A percentile compares a stretch with the other conserved stretches of the same genome.
phyloP scores from a whole-genome alignment of 2,113 vertebrate genomes.

The Pseudopipra pipra region DNA sequence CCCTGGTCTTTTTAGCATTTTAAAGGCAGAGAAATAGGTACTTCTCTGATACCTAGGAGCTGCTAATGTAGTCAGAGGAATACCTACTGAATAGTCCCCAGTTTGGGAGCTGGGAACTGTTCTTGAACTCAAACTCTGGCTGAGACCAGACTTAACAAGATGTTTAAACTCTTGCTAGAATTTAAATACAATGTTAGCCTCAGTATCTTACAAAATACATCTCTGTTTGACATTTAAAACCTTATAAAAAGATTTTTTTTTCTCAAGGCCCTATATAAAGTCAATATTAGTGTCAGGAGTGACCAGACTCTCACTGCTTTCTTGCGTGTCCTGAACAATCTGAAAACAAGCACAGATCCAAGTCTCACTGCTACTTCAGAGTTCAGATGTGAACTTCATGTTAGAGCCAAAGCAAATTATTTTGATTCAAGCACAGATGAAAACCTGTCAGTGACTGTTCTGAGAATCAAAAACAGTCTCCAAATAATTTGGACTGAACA shows the following conservation, averaged over 20 bases:
- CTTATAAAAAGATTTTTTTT: neutral
- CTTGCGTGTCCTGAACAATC: neutral
- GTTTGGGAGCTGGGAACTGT: neutral
- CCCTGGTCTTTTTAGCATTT: neutral
- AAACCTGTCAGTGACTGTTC: neutral
- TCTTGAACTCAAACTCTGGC: neutral
- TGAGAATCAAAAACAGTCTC: neutral
- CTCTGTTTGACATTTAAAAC: neutral
- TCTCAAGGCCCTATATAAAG: neutral
- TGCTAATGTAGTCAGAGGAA: rapidly evolving
- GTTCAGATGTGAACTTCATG: neutral
- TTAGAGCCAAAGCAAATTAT: neutral
- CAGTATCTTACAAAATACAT: neutral
- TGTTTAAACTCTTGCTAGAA: neutral
- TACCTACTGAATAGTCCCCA: neutral
- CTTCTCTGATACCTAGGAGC: neutral
- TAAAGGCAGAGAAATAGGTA: neutral
- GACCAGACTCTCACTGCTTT: neutral
- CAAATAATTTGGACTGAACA: neutral
- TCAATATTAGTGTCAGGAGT: neutral
- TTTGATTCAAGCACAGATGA: neutral
- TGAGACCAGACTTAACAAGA: neutral
- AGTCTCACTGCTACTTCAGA: neutral
- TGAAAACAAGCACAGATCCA: neutral
- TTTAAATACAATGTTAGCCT: neutral